Evolutionary conservation across 2,888 invertebrate species (phyloP).

Genomic region (Syritta pipiens): DNA sequence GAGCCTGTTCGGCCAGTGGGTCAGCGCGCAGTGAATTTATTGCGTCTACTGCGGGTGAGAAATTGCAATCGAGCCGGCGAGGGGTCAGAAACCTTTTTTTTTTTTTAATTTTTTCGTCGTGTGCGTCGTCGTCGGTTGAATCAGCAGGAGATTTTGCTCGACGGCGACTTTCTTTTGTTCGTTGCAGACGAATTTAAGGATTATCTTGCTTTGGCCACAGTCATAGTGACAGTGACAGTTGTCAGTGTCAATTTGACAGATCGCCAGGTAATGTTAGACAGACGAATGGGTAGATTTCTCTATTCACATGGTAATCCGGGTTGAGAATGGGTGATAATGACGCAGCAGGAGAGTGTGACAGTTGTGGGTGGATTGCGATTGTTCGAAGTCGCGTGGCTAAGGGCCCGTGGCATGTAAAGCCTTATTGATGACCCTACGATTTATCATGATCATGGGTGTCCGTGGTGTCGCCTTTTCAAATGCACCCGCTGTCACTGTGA

Average conservation of each 20-base stretch:
- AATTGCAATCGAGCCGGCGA: constrained; percentile 43
- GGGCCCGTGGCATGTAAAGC: constrained; percentile 33
- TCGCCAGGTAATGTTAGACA: constrained; percentile 36
- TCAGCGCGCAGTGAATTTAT: constrained; percentile 43
- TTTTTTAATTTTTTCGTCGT: no score
- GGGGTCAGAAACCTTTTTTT: constrained; percentile 34
- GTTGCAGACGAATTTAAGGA: constrained; percentile 47
- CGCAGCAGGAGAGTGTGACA: constrained; percentile 55
- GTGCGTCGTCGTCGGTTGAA: constrained; percentile 1
- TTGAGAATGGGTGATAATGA: constrained; percentile 39
- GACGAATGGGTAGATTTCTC: constrained; percentile 34
- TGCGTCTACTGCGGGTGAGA: constrained; percentile 49
- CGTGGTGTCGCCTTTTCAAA: no score
- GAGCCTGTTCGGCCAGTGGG: constrained; percentile 43
- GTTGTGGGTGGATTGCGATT: constrained; percentile 1
- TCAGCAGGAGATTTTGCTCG: constrained; percentile 35
- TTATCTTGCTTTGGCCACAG: constrained; percentile 28
- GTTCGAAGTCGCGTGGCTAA: constrained; percentile 30
- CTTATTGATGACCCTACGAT: constrained; percentile 57
- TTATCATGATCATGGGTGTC: constrained; percentile 47
- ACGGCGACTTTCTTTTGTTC: constrained; percentile 44
- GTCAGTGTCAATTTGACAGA: constrained; percentile 49
- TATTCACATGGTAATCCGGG: constrained; percentile 47
- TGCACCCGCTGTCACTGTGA: no score
- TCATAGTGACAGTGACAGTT: neutral